phyloP scores from a whole-genome alignment of 2,797 vertebrate genomes.

The Podargus strigoides region DNA sequence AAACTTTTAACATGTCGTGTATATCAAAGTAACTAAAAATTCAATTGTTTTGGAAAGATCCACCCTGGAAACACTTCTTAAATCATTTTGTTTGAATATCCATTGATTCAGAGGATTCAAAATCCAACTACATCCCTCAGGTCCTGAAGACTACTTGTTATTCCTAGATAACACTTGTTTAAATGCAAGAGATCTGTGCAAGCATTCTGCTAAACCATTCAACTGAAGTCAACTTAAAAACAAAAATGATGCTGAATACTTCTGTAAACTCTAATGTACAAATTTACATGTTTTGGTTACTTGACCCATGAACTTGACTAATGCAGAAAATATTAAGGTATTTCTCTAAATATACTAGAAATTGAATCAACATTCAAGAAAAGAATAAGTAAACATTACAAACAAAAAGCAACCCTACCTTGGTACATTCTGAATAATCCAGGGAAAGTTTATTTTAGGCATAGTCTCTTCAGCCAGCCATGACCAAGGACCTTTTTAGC shows the following conservation, averaged over 20 bases:
- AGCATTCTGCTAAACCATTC: neutral
- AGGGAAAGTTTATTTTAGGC: neutral
- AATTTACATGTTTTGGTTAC: neutral
- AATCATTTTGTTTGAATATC: neutral
- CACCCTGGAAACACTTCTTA: neutral
- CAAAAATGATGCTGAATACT: neutral
- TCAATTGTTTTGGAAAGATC: neutral
- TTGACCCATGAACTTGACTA: neutral
- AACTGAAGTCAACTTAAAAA: neutral
- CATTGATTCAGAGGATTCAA: neutral
- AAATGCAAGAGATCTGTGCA: neutral
- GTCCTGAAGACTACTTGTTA: neutral
- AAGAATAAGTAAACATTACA: neutral
- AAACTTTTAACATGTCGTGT: neutral
- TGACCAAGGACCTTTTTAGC: neutral
- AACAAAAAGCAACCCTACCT: neutral
- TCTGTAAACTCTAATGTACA: neutral
- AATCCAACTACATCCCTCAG: neutral
- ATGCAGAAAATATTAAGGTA: neutral
- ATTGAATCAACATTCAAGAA: neutral
- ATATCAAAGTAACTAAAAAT: neutral
- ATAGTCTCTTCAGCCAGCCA: neutral
- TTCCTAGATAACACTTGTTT: neutral
- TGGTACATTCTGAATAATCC: neutral
- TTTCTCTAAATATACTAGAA: neutral